phyloP scores from a whole-genome alignment of 2,888 invertebrate species.

The Tenodera sinensis region DNA sequence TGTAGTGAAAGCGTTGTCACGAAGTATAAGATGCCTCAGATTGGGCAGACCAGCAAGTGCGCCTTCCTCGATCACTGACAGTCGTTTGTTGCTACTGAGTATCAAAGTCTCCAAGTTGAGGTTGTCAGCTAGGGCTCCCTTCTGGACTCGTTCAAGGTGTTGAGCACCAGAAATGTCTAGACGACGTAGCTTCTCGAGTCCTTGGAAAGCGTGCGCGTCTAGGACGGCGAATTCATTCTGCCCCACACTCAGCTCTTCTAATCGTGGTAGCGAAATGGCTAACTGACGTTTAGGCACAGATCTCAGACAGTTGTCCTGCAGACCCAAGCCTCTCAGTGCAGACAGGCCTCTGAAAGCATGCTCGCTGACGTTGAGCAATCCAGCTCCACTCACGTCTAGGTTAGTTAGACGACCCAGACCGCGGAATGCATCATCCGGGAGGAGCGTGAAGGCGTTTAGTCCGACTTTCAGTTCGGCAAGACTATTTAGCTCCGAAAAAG shows the following conservation, averaged over 20 bases:
- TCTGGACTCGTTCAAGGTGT: constrained; percentile 66
- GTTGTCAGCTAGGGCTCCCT: constrained; percentile 75
- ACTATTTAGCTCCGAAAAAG: constrained; percentile 68
- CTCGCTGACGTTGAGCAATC: constrained; percentile 72
- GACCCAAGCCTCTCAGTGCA: constrained; percentile 69
- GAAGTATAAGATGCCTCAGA: constrained; percentile 68
- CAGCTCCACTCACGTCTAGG: constrained; percentile 76
- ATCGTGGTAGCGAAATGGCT: constrained; percentile 58
- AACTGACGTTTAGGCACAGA: constrained; percentile 73
- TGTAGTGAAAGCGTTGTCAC: constrained; percentile 72
- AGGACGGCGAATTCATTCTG: constrained; percentile 75
- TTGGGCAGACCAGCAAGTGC: constrained; percentile 75
- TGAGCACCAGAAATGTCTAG: constrained; percentile 77
- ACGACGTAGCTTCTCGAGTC: constrained; percentile 69
- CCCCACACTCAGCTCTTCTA: constrained; percentile 78
- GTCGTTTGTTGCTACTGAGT: constrained; percentile 72
- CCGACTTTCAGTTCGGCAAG: constrained; percentile 83
- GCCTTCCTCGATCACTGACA: constrained; percentile 69
- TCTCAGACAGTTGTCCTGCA: constrained; percentile 74
- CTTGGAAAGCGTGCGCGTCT: constrained; percentile 67
- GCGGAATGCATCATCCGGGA: constrained; percentile 71
- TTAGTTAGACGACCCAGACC: constrained; percentile 71
- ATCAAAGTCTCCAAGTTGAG: constrained; percentile 74
- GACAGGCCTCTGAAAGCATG: constrained; percentile 68
- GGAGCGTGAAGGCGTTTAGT: constrained; percentile 71